Percentiles rank a stretch among this genome's conserved stretches.
Evolutionary conservation across 2,113 vertebrate species (phyloP).

Genomic region (Mandrillus leucophaeus): DNA sequence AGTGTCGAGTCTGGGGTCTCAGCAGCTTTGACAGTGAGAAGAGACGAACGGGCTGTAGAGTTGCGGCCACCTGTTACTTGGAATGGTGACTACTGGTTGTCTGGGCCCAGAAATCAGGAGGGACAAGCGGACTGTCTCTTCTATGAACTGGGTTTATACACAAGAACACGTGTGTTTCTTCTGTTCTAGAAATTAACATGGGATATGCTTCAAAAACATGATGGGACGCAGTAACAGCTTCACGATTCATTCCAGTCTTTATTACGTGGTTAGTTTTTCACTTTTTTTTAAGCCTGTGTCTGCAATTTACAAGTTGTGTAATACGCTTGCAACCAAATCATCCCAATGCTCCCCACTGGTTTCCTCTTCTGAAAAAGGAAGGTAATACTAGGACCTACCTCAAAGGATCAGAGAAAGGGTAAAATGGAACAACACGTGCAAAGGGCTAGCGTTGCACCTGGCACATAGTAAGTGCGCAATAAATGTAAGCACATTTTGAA

Average conservation of each 20-base stretch:
- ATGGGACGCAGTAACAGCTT: background rate
- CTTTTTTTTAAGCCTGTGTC: background rate
- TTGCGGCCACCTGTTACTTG: background rate
- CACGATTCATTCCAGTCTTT: background rate
- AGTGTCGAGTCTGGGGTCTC: too few species aligned
- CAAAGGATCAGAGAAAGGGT: background rate
- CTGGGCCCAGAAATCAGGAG: background rate
- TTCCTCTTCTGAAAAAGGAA: background rate
- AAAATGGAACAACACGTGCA: background rate
- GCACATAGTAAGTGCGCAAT: background rate
- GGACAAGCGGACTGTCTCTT: background rate
- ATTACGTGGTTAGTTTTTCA: background rate
- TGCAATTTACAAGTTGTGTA: background rate
- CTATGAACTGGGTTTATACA: background rate
- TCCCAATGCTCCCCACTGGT: background rate
- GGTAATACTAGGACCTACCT: background rate
- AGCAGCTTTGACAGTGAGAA: background rate
- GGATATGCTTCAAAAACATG: background rate
- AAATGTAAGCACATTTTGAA: background rate
- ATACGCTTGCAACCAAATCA: too few species aligned
- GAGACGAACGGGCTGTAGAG: fast-evolving
- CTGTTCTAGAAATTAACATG: background rate
- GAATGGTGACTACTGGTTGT: too few species aligned
- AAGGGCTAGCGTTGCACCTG: background rate
- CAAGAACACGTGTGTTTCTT: background rate